Base-by-base conservation (phyloP, 1,140 invertebrate genomes). In the Eulimnadia texana region DNA sequence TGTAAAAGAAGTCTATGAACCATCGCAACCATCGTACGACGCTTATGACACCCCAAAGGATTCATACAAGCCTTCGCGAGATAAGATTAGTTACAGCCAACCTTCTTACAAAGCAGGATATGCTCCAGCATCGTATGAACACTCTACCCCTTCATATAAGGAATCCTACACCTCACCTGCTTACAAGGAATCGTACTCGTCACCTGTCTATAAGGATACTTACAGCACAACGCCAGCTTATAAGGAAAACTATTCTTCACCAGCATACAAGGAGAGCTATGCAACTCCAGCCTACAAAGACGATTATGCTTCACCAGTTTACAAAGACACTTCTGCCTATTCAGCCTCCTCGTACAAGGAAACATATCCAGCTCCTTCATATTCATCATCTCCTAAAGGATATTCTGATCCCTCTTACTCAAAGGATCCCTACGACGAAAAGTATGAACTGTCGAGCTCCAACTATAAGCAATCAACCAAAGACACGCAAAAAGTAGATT, bases 221-320 rank as follows among this genome's bases (percentile, higher is more conserved):
- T 57, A 57, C 33, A 9, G 16, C 33, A 42, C 33, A 9, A 42
- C 33, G 6, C 33, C 33, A 9, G 33, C 33, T 9, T 42, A 42
- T 16, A 16, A 42, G 16, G 33, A 42, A 42, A 16, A 9, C 33
- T 42, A 42, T 16, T 42, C 33, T 16, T 42, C 33, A 9, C 33
- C 33, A 16, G 33, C 16, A 16, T 42, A 42, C 33, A 42, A 42
- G 16, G 33, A 42, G 33, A 42, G 6, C 33, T 42, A 42, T 42
- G 29, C 55, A 2, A 57, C 55, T 29, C 55, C 55, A 6, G 55
- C 55, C 20, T 57, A 57, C 33, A 42, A 42, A 42, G 60, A 61
- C 16, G 52, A 54, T 47, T 61, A 61, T 19, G 6, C 33, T 42
- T 42, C 33, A 9, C 33, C 33, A 6, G 33, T 42, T 42, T 42